Base-by-base conservation (phyloP, 2,888 invertebrate genomes). In the Danaus chrysippus region DNA sequence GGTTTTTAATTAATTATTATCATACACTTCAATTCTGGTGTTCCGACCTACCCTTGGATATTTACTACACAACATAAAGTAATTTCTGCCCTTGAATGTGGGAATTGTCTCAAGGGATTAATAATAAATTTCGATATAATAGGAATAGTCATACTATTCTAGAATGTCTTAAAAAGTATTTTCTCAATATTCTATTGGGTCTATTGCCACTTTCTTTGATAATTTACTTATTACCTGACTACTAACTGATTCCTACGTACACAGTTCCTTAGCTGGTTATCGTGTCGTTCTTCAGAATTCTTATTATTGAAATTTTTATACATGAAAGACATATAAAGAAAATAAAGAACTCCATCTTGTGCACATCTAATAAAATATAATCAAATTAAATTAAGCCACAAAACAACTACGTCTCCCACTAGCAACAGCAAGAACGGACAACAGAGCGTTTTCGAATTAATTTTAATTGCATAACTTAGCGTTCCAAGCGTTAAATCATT, bases 401-500 rank as follows among this genome's bases (percentile, higher is more conserved):
- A 23, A n/a, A 49, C 19, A 49, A 41, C 54, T 56, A 41, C 43
- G 23, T 46, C 63, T 61, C 66, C 60, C 65, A 68, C 62, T 49
- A 57, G 54, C 54, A 54, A 19, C 42, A 17, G 74, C 76, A 78
- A 79, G 77, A 81, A 79, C 78, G 73, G 72, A 73, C 71, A 75
- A 70, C 73, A 71, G 65, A 70, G 67, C 72, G 70, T 75, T 76
- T 72, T 68, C 72, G 76, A 79, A 81, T 82, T 81, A 81, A 82
- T 81, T 82, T 82, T 81, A 80, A 82, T 82, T 81, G 80, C 81
- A 68, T 71, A 82, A 82, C 78, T 82, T 82, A 71, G 72, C 67
- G 71, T 71, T 71, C 66, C 59, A 65, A 68, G 58, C 68, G 64
- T 61, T 66, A 61, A 63, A 62, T 63, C 63, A 56, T 64, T 62